Conservation (phyloP, 2,888 invertebrate species). For the Gonocerus acuteangulatus region DNA sequence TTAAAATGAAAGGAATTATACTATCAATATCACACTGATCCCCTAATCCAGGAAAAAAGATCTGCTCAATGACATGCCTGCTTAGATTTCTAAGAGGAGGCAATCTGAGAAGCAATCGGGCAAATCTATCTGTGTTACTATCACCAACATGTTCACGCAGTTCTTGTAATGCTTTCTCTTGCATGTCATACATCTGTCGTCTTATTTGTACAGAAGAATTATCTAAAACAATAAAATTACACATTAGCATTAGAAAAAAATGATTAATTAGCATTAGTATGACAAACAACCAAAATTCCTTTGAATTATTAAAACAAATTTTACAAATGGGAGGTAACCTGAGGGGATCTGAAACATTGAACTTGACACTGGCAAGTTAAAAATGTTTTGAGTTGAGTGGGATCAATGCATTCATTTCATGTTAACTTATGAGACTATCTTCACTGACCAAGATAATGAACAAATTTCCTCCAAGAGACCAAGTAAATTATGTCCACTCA, state of each 20-base stretch:
- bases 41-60: conserved; percentile 85
- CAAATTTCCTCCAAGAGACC: too few species aligned
- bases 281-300: neutral
- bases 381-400: too few species aligned
- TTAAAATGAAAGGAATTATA: conserved; percentile 86
- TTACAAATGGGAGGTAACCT: too few species aligned
- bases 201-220: conserved; percentile 44
- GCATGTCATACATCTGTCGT: conserved; percentile 52
- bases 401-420: too few species aligned
- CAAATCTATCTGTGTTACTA: conserved; percentile 50
- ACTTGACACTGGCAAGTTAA: too few species aligned
- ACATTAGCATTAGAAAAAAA: too few species aligned
- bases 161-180: conserved; percentile 55
- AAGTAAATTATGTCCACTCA: too few species aligned
- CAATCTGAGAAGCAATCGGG: conserved; percentile 60
- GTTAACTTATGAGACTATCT: too few species aligned
- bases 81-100: conserved; percentile 63
- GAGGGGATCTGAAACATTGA: too few species aligned
- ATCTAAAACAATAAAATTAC: conserved; percentile 46
- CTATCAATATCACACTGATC: conserved; percentile 92
- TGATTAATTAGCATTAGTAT: neutral
- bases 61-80: conserved; percentile 72
- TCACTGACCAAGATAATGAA: too few species aligned
- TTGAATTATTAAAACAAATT: too few species aligned
- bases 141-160: conserved; percentile 47